Evolutionary conservation across 2,888 invertebrate species (phyloP), one percentile per base, ranked within the genome.

Genomic region (Fragum sueziense): DNA sequence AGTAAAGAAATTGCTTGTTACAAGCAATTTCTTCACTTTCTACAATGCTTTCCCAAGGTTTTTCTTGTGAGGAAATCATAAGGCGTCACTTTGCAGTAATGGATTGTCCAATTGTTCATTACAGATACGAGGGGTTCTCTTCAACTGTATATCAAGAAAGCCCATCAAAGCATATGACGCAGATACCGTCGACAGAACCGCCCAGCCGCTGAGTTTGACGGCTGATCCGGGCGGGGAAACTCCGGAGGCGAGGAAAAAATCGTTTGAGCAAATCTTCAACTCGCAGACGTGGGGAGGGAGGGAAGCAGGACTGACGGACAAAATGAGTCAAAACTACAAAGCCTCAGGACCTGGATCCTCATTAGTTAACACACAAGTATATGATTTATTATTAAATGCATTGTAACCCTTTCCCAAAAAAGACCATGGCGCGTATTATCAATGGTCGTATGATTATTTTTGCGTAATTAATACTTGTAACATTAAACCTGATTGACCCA

Each of bases 321-420:
- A n/a, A 31, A 17, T 34, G 27, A 52, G 52, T 52, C 29, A 41
- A n/a, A 73, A 73, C 20, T 73, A 33, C 34, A 61, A 73, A 47
- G 73, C 73, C 7, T 73, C 73, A 20, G 73, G 73, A 25, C 73
- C 73, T 29, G 73, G 73, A 27, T 73, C 73, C 1, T 41, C 62
- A 14, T 25, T 73, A 20, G 33, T 62, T 25, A 47, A 51, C 31
- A 62, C 73, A 20, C 73, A 73, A 54, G 73, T 73, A 70, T 2
- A n/a, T 14, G 2, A 51, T 29, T 61, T n/a, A n/a, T n/a, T n/a
- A n/a, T n/a, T n/a, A 41, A 41, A 41, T 41, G 41, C 11, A 9
- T 9, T 41, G 11, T 41, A 17, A 9, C 9, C 9, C 41, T 41
- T 17, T 41, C 41, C 17, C 41, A 41, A 41, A 14, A 14, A 14